Conservation (phyloP, 2,797 vertebrate species). For the Poecilia picta region DNA sequence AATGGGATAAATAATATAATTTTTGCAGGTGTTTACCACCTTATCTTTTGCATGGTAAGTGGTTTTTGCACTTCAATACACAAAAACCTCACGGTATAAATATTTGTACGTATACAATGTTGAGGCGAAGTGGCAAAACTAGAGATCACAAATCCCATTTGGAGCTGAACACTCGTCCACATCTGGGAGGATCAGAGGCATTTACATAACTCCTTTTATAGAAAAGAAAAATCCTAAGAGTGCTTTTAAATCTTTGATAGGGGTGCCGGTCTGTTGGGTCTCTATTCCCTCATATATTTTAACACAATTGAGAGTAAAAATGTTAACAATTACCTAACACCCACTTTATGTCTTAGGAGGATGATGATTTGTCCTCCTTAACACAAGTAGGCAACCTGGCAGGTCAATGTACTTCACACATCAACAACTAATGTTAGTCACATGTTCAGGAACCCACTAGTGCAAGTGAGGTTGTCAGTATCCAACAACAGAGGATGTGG, state of each 20-base stretch:
- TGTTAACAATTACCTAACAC: not conserved
- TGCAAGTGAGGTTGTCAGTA: slow-evolving; percentile 73
- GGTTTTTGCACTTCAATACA: not conserved
- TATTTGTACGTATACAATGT: not conserved
- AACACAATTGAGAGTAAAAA: not conserved
- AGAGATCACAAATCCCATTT: slow-evolving; percentile 75
- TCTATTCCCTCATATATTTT: not conserved
- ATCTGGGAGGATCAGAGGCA: slow-evolving; percentile 66
- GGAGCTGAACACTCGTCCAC: slow-evolving; percentile 77
- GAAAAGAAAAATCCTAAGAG: not conserved
- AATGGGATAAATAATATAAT: not conserved
- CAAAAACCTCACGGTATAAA: not conserved
- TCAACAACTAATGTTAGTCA: not conserved
- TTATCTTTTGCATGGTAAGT: not conserved
- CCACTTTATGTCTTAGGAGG: not conserved
- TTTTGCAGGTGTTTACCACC: not conserved
- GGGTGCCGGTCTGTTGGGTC: not conserved
- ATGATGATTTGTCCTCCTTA: not conserved
- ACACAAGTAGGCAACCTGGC: not conserved
- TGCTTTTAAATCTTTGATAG: not conserved
- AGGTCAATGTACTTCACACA: not conserved
- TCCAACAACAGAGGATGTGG: slow-evolving; percentile 74
- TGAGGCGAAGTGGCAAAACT: not conserved
- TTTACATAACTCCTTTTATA: slow-evolving; percentile 1
- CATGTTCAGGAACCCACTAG: slow-evolving; percentile 69